These are phyloP conservation scores for Anguilla megastoma DNA, from an alignment of 2,797 vertebrate genomes.

Conservation along the genomic window DNA sequence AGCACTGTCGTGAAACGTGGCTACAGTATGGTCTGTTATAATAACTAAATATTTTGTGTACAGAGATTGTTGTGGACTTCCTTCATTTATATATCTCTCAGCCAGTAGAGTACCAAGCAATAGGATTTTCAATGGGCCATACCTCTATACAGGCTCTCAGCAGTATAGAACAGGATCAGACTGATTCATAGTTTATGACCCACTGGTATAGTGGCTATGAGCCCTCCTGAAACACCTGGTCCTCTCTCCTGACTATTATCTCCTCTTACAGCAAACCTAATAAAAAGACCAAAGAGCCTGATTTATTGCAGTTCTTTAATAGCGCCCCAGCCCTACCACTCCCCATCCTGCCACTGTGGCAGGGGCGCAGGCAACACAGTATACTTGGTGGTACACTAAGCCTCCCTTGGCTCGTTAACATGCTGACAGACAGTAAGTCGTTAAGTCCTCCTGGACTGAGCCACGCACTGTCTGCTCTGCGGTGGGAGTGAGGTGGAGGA, in stretches of 20 bases:
- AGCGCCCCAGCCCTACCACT: background rate
- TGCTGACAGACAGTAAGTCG: conserved; percentile 45
- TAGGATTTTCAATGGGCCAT: too few relatives aligned
- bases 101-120: too few relatives aligned
- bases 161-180: too few relatives aligned
- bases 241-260: conserved; percentile 45
- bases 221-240: conserved; percentile 37
- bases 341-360: background rate
- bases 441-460: conserved; percentile 16
- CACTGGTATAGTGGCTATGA: conserved; percentile 31
- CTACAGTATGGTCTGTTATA: too few relatives aligned
- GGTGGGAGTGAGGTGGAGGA: background rate
- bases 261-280: conserved; percentile 51
- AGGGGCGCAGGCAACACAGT: conserved; percentile 15
- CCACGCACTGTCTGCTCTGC: background rate
- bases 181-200: background rate
- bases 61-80: too few relatives aligned
- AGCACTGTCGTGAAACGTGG: too few relatives aligned
- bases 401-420: conserved; percentile 45
- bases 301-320: conserved; percentile 47
- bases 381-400: conserved; percentile 20
- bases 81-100: too few relatives aligned
- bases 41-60: too few relatives aligned
- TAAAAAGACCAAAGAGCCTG: conserved; percentile 42
- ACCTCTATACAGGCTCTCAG: too few relatives aligned